Evolutionary conservation across 2,113 vertebrate genomes (phyloP).

Genomic region (Limnothrissa miodon): DNA sequence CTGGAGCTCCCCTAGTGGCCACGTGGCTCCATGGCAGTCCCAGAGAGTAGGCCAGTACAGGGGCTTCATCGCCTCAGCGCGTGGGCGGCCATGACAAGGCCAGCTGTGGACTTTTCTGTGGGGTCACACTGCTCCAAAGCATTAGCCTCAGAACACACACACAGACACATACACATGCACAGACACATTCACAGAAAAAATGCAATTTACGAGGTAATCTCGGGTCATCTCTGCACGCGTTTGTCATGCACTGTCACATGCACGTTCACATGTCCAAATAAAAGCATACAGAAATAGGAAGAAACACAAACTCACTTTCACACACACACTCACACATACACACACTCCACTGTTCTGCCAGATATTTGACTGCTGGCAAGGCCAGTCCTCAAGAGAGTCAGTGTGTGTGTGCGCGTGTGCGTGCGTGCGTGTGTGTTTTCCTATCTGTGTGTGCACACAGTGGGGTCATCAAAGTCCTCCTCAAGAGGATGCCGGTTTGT

Average conservation of each 20-base stretch:
- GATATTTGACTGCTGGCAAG: not conserved
- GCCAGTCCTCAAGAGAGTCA: conserved; percentile 1
- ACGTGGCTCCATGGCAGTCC: not conserved
- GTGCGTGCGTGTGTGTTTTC: not conserved
- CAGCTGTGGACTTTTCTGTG: not conserved
- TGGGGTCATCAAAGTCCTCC: not conserved
- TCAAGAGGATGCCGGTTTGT: not conserved
- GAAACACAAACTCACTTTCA: not conserved
- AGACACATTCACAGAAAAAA: not conserved
- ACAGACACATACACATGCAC: no score
- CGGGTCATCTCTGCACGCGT: not conserved
- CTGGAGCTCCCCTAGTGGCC: not conserved
- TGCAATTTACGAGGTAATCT: not conserved
- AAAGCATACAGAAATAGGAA: not conserved
- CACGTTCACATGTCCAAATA: not conserved
- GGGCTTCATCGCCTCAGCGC: not conserved
- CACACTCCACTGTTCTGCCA: not conserved
- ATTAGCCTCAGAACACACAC: not conserved
- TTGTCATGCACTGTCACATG: not conserved
- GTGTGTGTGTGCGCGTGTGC: not conserved
- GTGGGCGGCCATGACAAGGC: not conserved
- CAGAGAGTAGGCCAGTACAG: not conserved
- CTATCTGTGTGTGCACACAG: not conserved
- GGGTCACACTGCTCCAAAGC: not conserved
- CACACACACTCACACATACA: not conserved